Evolutionary conservation across 2,888 invertebrate species (phyloP).

Genomic region (Sphaerophoria taeniata): DNA sequence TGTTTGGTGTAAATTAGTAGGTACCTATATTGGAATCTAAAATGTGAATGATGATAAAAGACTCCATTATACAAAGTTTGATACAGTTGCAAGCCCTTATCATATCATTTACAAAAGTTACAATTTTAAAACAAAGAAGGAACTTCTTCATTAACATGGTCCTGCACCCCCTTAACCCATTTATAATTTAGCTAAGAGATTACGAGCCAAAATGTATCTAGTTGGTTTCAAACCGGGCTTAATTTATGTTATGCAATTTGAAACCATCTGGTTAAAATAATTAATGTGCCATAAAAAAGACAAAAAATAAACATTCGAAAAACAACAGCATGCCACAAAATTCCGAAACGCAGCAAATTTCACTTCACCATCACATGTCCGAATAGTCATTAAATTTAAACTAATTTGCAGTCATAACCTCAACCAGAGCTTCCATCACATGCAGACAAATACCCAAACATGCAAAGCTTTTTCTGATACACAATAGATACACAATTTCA

Average conservation of each 20-base stretch:
- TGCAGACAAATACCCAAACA: neutral
- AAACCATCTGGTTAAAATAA: slow-evolving; percentile 37
- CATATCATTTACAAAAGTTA: no score
- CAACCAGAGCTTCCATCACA: slow-evolving; percentile 14
- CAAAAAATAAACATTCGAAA: neutral
- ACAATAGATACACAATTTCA: slow-evolving; percentile 4
- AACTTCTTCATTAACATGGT: no score
- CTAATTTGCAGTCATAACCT: slow-evolving; percentile 35
- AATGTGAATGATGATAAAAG: no score
- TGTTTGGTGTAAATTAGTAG: no score
- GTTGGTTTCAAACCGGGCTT: neutral
- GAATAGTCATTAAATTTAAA: slow-evolving; percentile 30
- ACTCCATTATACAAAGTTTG: no score
- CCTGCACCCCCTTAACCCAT: no score
- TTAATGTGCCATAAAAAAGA: slow-evolving; percentile 7
- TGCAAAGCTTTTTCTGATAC: neutral
- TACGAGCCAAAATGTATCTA: no score
- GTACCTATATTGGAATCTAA: no score
- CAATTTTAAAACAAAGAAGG: no score
- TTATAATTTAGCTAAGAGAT: no score
- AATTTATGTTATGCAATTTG: neutral
- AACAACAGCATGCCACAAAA: neutral
- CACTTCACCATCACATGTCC: slow-evolving; percentile 1
- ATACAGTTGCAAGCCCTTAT: no score
- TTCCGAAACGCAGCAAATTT: slow-evolving; percentile 13